Percentiles rank a stretch among this genome's conserved stretches.
These are phyloP conservation scores for Microchrysa polita DNA, from an alignment of 2,888 invertebrate species.

Conservation along the genomic window DNA sequence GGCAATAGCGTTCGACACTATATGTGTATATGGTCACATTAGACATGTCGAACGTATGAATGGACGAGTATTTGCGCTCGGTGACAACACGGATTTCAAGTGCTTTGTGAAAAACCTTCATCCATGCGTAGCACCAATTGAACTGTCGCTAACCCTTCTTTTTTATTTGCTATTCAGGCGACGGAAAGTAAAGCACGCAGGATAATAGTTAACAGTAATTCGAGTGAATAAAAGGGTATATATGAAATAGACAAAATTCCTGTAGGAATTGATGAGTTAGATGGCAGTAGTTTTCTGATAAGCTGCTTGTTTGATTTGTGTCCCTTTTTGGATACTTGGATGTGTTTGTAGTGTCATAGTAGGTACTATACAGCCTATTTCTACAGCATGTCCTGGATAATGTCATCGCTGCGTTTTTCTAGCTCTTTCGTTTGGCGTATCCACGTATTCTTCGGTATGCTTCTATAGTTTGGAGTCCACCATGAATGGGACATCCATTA, in stretches of 20 bases:
- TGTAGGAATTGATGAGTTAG: background rate
- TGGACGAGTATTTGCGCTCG: background rate
- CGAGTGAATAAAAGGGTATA: slow-evolving; percentile 21
- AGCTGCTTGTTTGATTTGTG: slow-evolving; percentile 1
- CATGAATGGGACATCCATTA: too few relatives aligned
- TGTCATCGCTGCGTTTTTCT: too few relatives aligned
- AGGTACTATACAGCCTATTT: too few relatives aligned
- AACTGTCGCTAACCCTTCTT: slow-evolving; percentile 36
- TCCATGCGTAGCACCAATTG: slow-evolving; percentile 16
- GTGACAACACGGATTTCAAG: slow-evolving; percentile 12
- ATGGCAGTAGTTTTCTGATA: background rate
- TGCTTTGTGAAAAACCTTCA: slow-evolving; percentile 8
- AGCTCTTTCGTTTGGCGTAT: too few relatives aligned
- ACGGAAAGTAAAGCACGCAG: slow-evolving; percentile 22
- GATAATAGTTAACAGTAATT: slow-evolving; percentile 27
- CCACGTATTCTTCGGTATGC: too few relatives aligned
- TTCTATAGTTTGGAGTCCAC: too few relatives aligned
- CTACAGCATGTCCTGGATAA: too few relatives aligned
- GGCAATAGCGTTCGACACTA: background rate
- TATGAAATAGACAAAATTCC: background rate
- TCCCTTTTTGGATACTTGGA: background rate
- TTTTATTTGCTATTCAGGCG: background rate
- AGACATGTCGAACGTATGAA: background rate
- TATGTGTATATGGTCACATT: background rate
- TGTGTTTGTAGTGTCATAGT: background rate